Conservation (phyloP, 2,113 vertebrate genomes). For the Nipponia nippon region DNA sequence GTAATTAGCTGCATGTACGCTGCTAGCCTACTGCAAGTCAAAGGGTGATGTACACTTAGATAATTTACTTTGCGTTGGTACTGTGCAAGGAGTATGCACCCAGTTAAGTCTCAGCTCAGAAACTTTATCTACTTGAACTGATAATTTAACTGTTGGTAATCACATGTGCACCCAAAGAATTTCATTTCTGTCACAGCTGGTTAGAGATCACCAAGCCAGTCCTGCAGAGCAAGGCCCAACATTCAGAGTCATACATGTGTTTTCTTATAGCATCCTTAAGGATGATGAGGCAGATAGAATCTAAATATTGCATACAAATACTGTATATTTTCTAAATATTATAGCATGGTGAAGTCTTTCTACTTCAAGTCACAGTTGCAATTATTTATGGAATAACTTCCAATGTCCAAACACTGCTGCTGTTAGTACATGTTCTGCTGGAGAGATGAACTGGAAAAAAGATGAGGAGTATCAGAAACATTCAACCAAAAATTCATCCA, state of each 20-base stretch:
- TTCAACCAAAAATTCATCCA: background rate
- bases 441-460: background rate
- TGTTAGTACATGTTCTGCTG: background rate
- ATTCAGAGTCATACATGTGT: background rate
- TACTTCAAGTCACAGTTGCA: background rate
- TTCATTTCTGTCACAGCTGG: background rate
- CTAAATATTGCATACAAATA: background rate
- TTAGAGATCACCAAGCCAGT: background rate
- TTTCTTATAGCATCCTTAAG: background rate
- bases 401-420: background rate
- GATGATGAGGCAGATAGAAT: background rate
- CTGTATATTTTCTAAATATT: background rate
- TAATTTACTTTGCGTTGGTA: background rate
- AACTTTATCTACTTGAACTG: background rate
- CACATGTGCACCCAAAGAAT: background rate
- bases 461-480: background rate
- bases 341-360: background rate
- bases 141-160: background rate
- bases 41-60: background rate
- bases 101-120: background rate
- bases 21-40: background rate
- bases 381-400: background rate
- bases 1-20: background rate
- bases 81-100: background rate
- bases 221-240: background rate